A percentile compares a stretch with the other conserved stretches of the same genome.
Evolutionary conservation across 2,113 vertebrate genomes (phyloP).

Genomic region (Syrrhaptes paradoxus): DNA sequence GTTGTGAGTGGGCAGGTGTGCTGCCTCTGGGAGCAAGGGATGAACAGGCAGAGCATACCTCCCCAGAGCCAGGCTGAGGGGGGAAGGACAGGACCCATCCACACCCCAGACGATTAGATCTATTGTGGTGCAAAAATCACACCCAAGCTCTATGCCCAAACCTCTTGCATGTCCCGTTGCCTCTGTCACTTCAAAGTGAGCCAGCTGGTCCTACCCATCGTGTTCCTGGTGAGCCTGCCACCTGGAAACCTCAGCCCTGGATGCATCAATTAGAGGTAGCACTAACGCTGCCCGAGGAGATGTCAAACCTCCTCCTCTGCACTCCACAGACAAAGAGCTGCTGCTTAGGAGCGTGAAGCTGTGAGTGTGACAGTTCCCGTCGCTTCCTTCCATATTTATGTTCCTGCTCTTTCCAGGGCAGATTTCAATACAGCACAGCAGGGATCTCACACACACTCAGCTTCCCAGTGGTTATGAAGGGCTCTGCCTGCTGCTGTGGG

Average conservation of each 20-base stretch:
- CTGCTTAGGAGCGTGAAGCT: not conserved
- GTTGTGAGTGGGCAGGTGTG: not conserved
- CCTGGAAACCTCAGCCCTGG: not conserved
- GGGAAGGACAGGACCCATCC: not conserved
- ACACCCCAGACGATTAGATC: not conserved
- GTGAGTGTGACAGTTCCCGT: not conserved
- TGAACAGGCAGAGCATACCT: not conserved
- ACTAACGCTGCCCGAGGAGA: not conserved
- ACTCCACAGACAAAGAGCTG: not conserved
- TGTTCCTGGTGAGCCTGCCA: not conserved
- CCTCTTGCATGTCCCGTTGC: accelerated
- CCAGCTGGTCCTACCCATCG: not conserved
- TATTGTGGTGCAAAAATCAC: not conserved
- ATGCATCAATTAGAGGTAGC: not conserved
- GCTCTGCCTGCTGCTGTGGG: not conserved
- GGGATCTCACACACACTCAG: not conserved
- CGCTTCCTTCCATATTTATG: not conserved
- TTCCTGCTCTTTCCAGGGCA: not conserved
- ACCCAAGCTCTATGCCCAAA: not conserved
- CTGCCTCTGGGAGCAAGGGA: not conserved
- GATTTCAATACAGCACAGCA: not conserved
- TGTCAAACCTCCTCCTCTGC: not conserved
- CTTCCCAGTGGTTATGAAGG: not conserved
- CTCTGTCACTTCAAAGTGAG: not conserved
- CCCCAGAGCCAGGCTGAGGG: not conserved